Base-by-base conservation (phyloP, 2,888 invertebrate genomes). In the Carterocephalus palaemon region DNA sequence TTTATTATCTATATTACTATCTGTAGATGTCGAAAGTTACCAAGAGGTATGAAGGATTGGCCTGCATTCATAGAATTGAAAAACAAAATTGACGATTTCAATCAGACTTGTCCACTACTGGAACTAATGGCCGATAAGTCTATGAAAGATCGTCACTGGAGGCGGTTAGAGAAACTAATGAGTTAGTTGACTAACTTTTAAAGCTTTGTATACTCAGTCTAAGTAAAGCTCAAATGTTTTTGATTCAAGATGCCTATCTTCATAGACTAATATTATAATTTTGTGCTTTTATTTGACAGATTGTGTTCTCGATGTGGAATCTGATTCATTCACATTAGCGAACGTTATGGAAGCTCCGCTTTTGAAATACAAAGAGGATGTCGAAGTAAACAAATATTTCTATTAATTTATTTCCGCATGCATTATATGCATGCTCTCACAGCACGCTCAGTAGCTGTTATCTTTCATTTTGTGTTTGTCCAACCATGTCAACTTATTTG, bases 41-140 rank as follows among this genome's bases (percentile, higher is more conserved):
- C 96, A 0, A 93, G 90, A 70, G 95, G 89, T 0, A 91, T 96
- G 91, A 93, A 93, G 65, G 92, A 94, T 40, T 96, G 96, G 96
- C 94, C 94, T 0, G 96, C 96, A 0, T 97, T 88, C 65, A 89
- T 93, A 39, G 95, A 95, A 56, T 75, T 97, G 46, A 96, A 95
- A 67, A 92, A 91, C 52, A 96, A 95, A 78, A 95, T 97, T 49
- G 96, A 96, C 57, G 95, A 96, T 66, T 96, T 97, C 70, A 95
- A 93, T 66, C 92, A 96, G 71, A 93, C 93, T 4, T 95, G 95
- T 65, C 96, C 96, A 0, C 68, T 97, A 19, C 74, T 96, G 16
- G 95, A 96, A 68, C 63, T 96, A 54, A 96, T 97, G 96, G 93
- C 95, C 2, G 93, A 95, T 63, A 94, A 94, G 66, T 91, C 94